These are phyloP conservation scores for Trinorchestia longiramus DNA, from an alignment of 1,140 invertebrate genomes.

Conservation along the genomic window DNA sequence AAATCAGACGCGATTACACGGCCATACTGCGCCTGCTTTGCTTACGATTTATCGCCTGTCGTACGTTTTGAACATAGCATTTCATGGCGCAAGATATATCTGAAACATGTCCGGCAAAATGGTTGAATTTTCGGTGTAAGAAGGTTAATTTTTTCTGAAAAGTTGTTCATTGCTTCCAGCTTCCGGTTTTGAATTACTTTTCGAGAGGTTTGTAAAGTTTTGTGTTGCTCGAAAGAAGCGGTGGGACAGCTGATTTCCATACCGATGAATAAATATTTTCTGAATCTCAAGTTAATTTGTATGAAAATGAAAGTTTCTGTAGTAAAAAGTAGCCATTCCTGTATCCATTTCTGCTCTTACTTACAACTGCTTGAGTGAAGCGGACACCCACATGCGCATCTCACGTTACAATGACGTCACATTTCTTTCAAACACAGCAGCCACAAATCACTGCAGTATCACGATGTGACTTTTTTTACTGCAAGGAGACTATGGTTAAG, in stretches of 20 bases:
- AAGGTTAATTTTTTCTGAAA: not conserved
- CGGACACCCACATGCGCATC: not conserved
- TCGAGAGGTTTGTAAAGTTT: not conserved
- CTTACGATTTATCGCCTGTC: not conserved
- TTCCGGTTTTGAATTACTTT: not conserved
- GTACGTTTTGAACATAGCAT: not conserved
- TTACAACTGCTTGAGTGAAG: not conserved
- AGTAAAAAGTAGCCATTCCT: not conserved
- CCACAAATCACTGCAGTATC: not conserved
- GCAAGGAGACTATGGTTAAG: not conserved
- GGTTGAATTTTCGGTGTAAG: not conserved
- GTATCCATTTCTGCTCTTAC: not conserved
- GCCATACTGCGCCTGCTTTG: not conserved
- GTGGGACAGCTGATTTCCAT: not conserved
- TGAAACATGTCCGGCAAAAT: not conserved
- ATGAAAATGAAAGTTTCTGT: not conserved
- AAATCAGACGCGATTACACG: not conserved
- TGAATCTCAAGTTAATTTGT: no score
- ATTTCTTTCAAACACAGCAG: not conserved
- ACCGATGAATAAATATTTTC: not conserved
- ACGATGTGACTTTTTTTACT: not conserved
- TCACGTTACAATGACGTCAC: not conserved
- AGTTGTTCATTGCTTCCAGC: not conserved
- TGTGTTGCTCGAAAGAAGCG: not conserved
- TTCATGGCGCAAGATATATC: not conserved